Conservation (phyloP, 2,888 invertebrate species). For the Nemurella pictetii region DNA sequence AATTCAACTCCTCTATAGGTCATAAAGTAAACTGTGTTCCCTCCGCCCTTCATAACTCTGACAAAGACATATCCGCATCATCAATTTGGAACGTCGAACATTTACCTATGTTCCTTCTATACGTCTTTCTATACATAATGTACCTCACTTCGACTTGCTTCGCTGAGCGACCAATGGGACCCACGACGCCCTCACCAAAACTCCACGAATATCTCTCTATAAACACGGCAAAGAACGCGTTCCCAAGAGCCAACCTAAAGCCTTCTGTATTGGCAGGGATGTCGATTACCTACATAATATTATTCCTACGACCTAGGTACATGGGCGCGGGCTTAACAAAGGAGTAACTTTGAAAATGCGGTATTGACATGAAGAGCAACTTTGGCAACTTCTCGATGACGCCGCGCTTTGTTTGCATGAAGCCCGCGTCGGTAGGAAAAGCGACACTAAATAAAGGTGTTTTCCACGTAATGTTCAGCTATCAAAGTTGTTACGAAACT, state of each 20-base stretch:
- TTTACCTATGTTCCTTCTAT: not conserved
- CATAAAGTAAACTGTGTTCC: not conserved
- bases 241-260: not conserved
- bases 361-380: not conserved
- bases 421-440: not conserved
- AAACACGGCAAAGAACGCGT: not conserved
- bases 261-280: not conserved
- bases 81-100: not conserved
- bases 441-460: not conserved
- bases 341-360: not conserved
- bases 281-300: not conserved
- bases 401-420: not conserved
- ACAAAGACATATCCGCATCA: not conserved
- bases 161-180: not conserved
- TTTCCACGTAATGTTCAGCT: not conserved
- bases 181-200: not conserved
- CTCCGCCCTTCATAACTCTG: not conserved
- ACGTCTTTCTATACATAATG: not conserved
- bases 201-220: not conserved
- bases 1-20: not conserved
- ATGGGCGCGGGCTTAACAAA: not conserved
- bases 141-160: not conserved
- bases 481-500: not conserved
- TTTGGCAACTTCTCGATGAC: not conserved
- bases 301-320: not conserved